These are phyloP conservation scores for Saturnia japonica DNA, from an alignment of 2,888 invertebrate species.

Conservation along the genomic window DNA sequence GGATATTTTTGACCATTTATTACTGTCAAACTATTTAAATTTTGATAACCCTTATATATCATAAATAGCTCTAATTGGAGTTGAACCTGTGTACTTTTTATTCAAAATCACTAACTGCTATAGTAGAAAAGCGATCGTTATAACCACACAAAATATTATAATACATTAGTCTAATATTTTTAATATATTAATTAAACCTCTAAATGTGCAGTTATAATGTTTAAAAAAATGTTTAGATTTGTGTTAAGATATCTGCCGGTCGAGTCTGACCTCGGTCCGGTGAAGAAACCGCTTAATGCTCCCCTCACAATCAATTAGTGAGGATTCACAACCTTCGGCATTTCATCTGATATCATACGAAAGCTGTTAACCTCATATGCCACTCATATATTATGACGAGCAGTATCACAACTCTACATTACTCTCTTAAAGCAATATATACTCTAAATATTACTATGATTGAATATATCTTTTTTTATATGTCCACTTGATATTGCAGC, in stretches of 20 bases:
- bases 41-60: too few species aligned
- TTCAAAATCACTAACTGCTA: not conserved
- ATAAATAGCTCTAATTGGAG: too few species aligned
- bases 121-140: not conserved
- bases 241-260: slow-evolving; percentile 15
- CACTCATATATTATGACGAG: not conserved
- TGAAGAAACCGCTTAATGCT: slow-evolving; percentile 18
- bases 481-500: too few species aligned
- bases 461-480: not conserved
- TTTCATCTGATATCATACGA: slow-evolving; percentile 31
- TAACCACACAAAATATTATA: not conserved
- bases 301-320: slow-evolving; percentile 44
- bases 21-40: too few species aligned
- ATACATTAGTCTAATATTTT: not conserved
- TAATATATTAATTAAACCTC: slow-evolving; percentile 3
- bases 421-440: too few species aligned
- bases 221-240: not conserved
- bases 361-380: slow-evolving; percentile 45
- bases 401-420: not conserved
- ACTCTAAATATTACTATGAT: too few species aligned
- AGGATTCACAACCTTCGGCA: slow-evolving; percentile 41
- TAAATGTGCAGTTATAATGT: not conserved
- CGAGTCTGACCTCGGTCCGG: slow-evolving; percentile 11
- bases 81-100: too few species aligned
- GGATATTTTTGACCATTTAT: too few species aligned